These are phyloP conservation scores for Halcyon chelicuti DNA, from an alignment of 2,797 vertebrate genomes.

Conservation along the genomic window DNA sequence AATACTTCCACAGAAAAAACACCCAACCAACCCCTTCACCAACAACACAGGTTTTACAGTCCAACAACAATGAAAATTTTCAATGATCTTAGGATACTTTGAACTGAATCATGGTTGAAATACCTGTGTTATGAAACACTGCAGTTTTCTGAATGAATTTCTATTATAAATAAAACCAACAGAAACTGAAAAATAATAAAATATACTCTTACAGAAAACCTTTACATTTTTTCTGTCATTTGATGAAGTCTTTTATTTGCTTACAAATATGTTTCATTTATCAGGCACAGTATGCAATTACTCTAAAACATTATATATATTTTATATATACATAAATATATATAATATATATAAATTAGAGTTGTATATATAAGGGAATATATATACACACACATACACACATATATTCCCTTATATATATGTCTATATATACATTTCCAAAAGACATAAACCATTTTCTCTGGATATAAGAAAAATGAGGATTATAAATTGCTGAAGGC, in stretches of 20 bases:
- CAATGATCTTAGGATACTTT: not conserved
- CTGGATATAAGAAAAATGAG: conserved; percentile 5
- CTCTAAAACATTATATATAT: conserved; percentile 64
- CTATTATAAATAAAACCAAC: conserved; percentile 46
- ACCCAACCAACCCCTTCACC: not conserved
- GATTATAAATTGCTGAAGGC: conserved; percentile 34
- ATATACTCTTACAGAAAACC: conserved; percentile 50
- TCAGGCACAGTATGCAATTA: conserved; percentile 45
- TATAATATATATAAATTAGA: conserved; percentile 64
- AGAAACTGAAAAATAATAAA: conserved; percentile 44
- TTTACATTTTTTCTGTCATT: conserved; percentile 12
- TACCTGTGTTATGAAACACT: not conserved
- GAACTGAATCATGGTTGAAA: not conserved
- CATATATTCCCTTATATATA: conserved; percentile 46
- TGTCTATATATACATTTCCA: conserved; percentile 46
- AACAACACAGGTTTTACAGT: not conserved
- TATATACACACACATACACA: not conserved
- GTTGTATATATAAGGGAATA: conserved; percentile 58
- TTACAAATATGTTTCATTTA: conserved; percentile 57
- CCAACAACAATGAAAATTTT: not conserved
- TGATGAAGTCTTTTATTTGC: not conserved
- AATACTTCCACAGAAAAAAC: not conserved
- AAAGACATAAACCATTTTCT: conserved; percentile 35
- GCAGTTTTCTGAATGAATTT: conserved; percentile 8
- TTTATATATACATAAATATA: conserved; percentile 59